Conservation (phyloP, 2,113 vertebrate species). For the Pachycephala philippinensis region DNA sequence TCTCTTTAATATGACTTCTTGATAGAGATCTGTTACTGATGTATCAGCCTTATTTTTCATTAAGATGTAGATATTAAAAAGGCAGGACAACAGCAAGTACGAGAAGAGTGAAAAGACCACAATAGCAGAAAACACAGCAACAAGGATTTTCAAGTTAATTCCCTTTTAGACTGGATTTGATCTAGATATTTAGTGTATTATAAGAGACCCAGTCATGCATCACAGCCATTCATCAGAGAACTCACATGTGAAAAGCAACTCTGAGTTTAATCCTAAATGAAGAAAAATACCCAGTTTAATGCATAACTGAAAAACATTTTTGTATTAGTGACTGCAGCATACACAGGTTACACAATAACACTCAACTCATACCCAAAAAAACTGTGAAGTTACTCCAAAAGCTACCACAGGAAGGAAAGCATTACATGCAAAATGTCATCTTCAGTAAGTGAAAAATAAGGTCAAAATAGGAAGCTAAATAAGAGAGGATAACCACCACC, state of each 20-base stretch:
- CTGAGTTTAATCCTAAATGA: conserved; percentile 27
- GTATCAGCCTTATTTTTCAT: background rate
- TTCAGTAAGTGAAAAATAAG: background rate
- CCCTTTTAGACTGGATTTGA: background rate
- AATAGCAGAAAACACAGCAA: background rate
- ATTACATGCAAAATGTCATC: background rate
- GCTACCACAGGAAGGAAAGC: background rate
- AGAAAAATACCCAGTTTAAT: background rate
- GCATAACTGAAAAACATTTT: background rate
- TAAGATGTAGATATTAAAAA: background rate
- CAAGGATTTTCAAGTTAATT: conserved; percentile 1
- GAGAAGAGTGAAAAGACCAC: background rate
- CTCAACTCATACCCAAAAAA: background rate
- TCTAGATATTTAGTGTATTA: background rate
- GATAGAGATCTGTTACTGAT: background rate
- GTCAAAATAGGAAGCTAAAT: background rate
- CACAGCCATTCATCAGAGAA: background rate
- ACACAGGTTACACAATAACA: background rate
- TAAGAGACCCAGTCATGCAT: background rate
- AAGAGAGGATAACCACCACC: background rate
- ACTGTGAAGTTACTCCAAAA: background rate
- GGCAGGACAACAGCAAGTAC: background rate
- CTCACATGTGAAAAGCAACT: background rate
- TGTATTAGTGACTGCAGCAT: background rate
- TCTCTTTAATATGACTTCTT: background rate